Evolutionary conservation across 2,888 invertebrate genomes (phyloP).

Genomic region (Rhagium mordax): DNA sequence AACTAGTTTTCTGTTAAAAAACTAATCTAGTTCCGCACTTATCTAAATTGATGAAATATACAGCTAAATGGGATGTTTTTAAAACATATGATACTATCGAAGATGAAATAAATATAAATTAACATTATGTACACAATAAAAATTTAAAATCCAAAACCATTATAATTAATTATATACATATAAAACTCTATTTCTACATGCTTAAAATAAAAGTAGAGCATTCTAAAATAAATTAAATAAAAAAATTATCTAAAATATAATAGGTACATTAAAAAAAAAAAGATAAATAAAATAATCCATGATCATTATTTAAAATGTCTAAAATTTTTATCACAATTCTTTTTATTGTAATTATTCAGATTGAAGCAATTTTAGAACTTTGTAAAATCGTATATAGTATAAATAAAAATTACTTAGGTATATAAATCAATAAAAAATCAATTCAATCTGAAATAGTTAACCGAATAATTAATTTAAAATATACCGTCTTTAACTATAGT

Average conservation of each 20-base stretch:
- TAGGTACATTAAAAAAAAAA: neutral
- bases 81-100: neutral
- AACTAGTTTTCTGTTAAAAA: neutral
- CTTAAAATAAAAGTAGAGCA: neutral
- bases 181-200: neutral
- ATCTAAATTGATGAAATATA: neutral
- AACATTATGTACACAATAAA: conserved; percentile 8
- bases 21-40: neutral
- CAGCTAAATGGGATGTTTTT: neutral
- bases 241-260: neutral
- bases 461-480: conserved; percentile 1
- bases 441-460: neutral
- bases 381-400: conserved; percentile 8
- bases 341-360: neutral
- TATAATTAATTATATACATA: conserved; percentile 4
- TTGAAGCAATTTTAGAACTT: neutral
- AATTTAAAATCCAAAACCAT: conserved; percentile 5
- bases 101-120: conserved; percentile 6
- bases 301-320: neutral
- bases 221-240: neutral
- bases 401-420: neutral
- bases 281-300: neutral
- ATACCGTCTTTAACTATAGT: conserved; percentile 61
- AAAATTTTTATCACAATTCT: conserved; percentile 23
- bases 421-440: conserved; percentile 6